Evolutionary conservation across 2,113 vertebrate species (phyloP).

Genomic region (Halichoeres trimaculatus): DNA sequence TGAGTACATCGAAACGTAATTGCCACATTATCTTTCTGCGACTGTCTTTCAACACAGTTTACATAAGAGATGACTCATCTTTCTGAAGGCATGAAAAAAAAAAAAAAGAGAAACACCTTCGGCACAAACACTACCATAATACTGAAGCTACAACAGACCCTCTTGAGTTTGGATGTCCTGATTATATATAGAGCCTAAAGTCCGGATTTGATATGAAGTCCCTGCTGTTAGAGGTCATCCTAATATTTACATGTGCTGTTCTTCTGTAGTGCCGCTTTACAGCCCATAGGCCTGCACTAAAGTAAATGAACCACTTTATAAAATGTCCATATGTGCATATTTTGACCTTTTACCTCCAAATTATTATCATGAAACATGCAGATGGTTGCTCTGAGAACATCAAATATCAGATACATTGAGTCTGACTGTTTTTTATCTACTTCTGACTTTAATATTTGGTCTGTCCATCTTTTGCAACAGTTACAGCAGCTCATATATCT

Average conservation of each 20-base stretch:
- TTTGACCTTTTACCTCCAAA: too few species aligned
- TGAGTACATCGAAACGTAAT: not conserved
- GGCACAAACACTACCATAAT: slow-evolving; percentile 8
- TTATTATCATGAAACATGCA: too few species aligned
- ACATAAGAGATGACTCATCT: slow-evolving; percentile 18
- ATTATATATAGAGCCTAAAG: slow-evolving; percentile 4
- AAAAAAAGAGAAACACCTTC: not conserved
- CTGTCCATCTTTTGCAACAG: too few species aligned
- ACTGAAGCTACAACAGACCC: not conserved
- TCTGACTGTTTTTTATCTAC: too few species aligned
- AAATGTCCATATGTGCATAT: not conserved
- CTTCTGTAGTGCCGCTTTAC: not conserved
- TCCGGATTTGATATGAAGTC: slow-evolving; percentile 11
- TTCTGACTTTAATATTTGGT: too few species aligned
- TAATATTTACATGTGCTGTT: slow-evolving; percentile 10
- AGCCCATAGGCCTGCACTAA: not conserved
- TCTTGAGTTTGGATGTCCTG: slow-evolving; percentile 3
- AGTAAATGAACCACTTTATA: slow-evolving; percentile 5
- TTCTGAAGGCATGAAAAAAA: slow-evolving; percentile 1
- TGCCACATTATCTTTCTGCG: not conserved
- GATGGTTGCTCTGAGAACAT: too few species aligned
- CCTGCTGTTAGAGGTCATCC: not conserved
- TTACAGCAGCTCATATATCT: too few species aligned
- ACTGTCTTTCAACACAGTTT: not conserved
- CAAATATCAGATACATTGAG: too few species aligned